These are phyloP conservation scores for Todiramphus chloris DNA, from an alignment of 2,113 vertebrate genomes.

Conservation along the genomic window DNA sequence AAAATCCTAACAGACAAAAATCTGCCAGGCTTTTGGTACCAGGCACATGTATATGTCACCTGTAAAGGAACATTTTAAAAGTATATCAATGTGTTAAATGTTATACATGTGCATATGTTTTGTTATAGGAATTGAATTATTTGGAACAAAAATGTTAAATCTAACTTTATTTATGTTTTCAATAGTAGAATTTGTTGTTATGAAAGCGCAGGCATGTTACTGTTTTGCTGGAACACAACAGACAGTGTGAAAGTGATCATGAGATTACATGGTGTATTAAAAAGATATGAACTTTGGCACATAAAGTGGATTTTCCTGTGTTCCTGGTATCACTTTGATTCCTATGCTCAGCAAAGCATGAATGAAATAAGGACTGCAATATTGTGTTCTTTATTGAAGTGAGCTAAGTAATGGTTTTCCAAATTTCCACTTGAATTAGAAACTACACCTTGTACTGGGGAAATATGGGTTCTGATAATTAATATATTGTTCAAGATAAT, in stretches of 20 bases:
- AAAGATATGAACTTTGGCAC: not conserved
- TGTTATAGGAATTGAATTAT: not conserved
- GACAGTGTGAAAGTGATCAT: not conserved
- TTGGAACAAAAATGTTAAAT: not conserved
- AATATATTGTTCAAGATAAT: not conserved
- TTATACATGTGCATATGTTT: not conserved
- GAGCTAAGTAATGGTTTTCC: not conserved
- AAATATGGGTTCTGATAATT: not conserved
- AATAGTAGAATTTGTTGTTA: not conserved
- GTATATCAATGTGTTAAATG: not conserved
- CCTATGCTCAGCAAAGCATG: not conserved
- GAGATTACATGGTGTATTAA: slow-evolving; percentile 2
- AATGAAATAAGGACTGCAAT: not conserved
- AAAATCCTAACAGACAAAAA: not conserved
- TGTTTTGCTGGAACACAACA: not conserved
- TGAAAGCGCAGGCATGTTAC: not conserved
- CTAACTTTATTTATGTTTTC: not conserved
- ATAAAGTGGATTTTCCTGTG: not conserved
- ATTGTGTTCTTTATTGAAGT: not conserved
- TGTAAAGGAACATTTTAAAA: not conserved
- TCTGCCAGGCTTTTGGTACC: not conserved
- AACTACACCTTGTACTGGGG: not conserved
- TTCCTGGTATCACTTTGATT: not conserved
- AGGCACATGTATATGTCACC: not conserved
- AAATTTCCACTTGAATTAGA: not conserved